Conservation (phyloP, 2,113 vertebrate species). For the Malurus cyaneus region DNA sequence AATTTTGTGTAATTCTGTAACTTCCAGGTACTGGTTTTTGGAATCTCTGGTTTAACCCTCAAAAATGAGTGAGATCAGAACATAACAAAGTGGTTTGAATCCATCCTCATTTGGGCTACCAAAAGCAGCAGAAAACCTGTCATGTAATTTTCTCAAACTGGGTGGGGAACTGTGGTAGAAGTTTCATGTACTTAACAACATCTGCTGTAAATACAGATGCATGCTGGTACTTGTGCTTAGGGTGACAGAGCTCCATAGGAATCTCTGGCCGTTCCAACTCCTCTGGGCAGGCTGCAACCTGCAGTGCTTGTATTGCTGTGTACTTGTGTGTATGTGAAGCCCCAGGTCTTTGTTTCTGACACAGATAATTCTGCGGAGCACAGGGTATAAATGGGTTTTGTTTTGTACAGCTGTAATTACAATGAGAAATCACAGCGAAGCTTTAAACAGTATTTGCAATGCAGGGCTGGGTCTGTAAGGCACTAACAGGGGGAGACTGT, state of each 20-base stretch:
- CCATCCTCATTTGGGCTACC: neutral
- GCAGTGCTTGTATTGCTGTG: neutral
- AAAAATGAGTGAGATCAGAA: neutral
- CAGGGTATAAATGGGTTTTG: neutral
- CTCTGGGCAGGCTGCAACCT: neutral
- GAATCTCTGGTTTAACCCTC: neutral
- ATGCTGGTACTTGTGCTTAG: neutral
- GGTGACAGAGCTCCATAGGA: rapidly evolving
- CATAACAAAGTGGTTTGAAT: neutral
- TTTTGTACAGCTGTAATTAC: neutral
- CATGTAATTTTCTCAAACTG: neutral
- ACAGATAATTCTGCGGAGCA: neutral
- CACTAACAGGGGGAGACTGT: neutral
- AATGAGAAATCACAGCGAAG: neutral
- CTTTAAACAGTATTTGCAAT: neutral
- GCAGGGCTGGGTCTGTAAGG: neutral
- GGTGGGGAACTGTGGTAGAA: neutral
- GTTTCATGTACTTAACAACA: neutral
- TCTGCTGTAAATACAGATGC: neutral
- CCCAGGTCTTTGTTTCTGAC: neutral
- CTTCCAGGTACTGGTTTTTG: rapidly evolving
- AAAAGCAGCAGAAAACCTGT: neutral
- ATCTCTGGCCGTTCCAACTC: neutral
- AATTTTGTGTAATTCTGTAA: neutral
- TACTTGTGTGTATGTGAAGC: neutral